Evolutionary conservation across 2,113 vertebrate genomes (phyloP), one percentile per base, ranked within the genome.

Genomic region (Colaptes auratus): DNA sequence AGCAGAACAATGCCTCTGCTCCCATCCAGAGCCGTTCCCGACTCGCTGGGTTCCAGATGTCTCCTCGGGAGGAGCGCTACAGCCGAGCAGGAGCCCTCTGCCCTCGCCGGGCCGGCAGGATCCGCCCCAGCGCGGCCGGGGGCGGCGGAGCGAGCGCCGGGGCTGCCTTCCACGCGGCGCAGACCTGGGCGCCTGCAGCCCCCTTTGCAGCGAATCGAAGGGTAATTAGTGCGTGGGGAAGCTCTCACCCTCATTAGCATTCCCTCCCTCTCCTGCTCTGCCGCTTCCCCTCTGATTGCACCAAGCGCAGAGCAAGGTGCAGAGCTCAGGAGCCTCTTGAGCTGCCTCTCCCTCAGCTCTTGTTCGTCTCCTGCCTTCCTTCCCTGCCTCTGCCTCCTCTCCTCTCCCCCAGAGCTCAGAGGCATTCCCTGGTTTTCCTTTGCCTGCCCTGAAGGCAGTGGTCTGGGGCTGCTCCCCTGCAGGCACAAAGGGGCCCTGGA

Each of bases 11-110:
- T 96, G 71, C 81, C 70, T 91, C 83, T 84, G 78, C 91, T 97
- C 89, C 93, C 93, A 88, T 95, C 96, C 93, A 95, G 91, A 94
- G 92, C 82, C 91, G 72, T 84, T 96, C 95, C 95, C 93, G 93
- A 67, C 91, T 85, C 84, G 94, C 94, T 94, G 82, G 0, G 27
- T 96, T 96, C 96, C 93, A 94, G 92, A 93, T 95, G 91, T 93
- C 91, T 95, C 92, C 88, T 93, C 0, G 94, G 87, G 94, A 96
- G 92, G 88, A 92, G 91, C 90, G 82, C 89, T 35, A 19, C 78
- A 82, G 82, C 7, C 1, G 71, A 88, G 92, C 75, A 90, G 93
- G 92, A 95, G 93, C 70, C 44, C 92, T 92, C 66, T 90, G 8
- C n/a, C 33, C 95, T 92, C 61, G 12, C 42, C 70, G 4, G 1